Evolutionary conservation across 1,140 invertebrate genomes (phyloP).

Genomic region (Scaptomyza pallida): DNA sequence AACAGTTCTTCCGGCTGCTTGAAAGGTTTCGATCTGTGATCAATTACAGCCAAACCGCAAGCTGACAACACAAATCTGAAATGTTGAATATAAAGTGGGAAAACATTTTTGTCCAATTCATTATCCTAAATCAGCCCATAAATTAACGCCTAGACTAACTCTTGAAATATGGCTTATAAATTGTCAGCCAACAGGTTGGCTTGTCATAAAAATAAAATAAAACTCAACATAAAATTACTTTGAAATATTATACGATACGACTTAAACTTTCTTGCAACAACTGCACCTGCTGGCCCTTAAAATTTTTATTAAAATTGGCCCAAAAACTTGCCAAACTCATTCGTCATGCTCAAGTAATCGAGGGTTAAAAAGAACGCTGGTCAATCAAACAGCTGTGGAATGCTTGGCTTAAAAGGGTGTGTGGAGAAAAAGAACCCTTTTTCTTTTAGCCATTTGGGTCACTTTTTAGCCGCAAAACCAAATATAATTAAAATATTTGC

Average conservation of each 20-base stretch:
- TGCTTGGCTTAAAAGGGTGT: slow-evolving; percentile 28
- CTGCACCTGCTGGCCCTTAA: slow-evolving; percentile 50
- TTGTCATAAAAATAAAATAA: slow-evolving; percentile 22
- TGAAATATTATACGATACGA: slow-evolving; percentile 23
- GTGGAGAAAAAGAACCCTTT: slow-evolving; percentile 13
- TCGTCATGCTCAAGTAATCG: slow-evolving; percentile 67
- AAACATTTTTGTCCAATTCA: slow-evolving; percentile 33
- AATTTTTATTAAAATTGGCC: slow-evolving; percentile 57
- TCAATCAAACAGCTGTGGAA: slow-evolving; percentile 54
- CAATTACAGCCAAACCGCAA: slow-evolving; percentile 25
- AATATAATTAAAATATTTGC: slow-evolving; percentile 68
- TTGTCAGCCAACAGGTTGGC: slow-evolving; percentile 56
- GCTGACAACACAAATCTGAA: slow-evolving; percentile 12
- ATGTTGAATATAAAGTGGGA: slow-evolving; percentile 3
- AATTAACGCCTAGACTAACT: slow-evolving; percentile 42
- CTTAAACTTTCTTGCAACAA: slow-evolving; percentile 32
- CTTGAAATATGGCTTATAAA: slow-evolving; percentile 37
- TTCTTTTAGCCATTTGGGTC: slow-evolving; percentile 31
- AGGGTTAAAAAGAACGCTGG: slow-evolving; percentile 36
- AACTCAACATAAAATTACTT: slow-evolving; percentile 40
- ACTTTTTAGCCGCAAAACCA: slow-evolving; percentile 17
- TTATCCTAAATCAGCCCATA: slow-evolving; percentile 39
- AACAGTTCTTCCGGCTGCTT: slow-evolving; percentile 52
- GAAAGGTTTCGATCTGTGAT: slow-evolving; percentile 34
- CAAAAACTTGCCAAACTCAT: slow-evolving; percentile 64